Base-by-base conservation (phyloP, 1,140 invertebrate genomes). In the Campodea augens region DNA sequence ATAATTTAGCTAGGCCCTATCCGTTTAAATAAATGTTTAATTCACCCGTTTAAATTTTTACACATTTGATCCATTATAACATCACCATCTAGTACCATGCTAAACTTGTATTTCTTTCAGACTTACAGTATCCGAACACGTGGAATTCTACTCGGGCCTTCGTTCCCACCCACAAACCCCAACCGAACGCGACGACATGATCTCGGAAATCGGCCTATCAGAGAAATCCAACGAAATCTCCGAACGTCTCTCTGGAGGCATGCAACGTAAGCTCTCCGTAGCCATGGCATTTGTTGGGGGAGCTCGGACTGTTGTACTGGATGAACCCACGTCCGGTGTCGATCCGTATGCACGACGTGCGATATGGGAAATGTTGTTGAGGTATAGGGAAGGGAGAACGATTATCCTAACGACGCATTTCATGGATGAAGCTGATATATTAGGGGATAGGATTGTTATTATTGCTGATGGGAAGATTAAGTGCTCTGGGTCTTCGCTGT, bases 261-360 rank as follows among this genome's bases (percentile, higher is more conserved):
- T 73, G 71, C 69, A 73, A 54, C 55, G 73, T 25, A 73, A 74
- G 51, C 54, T 75, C 15, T 72, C 70, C 23, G 65, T 75, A 21
- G 72, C 66, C 12, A 66, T 71, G 46, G 71, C 73, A 13, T 73
- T 75, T 60, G 64, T 72, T 27, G 73, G 71, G n/a, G 67, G 66
- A 2, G 68, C 67, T 4, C 66, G 59, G 49, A 45, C 44, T 10
- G 12, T 19, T 43, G 12, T 19, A 13, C 12, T 19, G 21, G 27
- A n/a, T 36, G 74, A 45, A 54, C 60, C 29, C 47, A 69, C 48
- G 68, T 71, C 55, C 47, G 65, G 44, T 53, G 69, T 51, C 57
- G 70, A 71, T 55, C 70, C 70, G 5, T 64, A 60, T 44, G 63
- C 66, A 10, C 51, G 72, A 20, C 56, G 67, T 49, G 60, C 63